phyloP scores from a whole-genome alignment of 2,888 invertebrate genomes.

The Lepidonotus clava region DNA sequence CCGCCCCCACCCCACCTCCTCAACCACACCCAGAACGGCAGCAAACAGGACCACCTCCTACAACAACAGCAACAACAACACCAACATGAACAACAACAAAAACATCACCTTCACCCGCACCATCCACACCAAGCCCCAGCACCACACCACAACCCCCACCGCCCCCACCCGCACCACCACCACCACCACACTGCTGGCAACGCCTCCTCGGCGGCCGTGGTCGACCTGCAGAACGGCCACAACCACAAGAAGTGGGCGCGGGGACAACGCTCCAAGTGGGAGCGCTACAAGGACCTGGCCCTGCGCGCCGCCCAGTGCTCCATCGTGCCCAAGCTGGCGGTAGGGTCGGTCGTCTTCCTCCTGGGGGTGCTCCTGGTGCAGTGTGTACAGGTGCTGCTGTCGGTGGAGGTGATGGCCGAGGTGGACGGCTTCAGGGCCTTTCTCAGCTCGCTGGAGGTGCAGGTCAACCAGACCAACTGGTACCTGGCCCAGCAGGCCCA shows the following conservation, averaged over 20 bases:
- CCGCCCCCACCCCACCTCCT: slow-evolving; percentile 36
- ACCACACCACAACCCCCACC: neutral
- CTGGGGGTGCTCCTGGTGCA: slow-evolving; percentile 26
- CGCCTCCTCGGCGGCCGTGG: neutral
- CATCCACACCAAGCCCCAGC: neutral
- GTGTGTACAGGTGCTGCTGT: slow-evolving; percentile 38
- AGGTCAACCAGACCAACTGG: slow-evolving; percentile 67
- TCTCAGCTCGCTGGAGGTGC: slow-evolving; percentile 63
- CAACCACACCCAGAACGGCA: slow-evolving; percentile 46
- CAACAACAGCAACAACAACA: too few species aligned
- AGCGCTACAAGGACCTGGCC: neutral
- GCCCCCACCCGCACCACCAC: neutral
- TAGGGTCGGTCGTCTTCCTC: slow-evolving; percentile 29
- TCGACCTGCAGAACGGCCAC: slow-evolving; percentile 8
- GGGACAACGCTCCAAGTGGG: neutral
- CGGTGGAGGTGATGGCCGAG: slow-evolving; percentile 53
- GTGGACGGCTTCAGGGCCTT: slow-evolving; percentile 59
- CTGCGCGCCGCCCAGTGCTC: slow-evolving; percentile 9
- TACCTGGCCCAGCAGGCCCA: slow-evolving; percentile 68
- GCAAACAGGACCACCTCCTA: slow-evolving; percentile 32
- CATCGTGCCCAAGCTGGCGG: slow-evolving; percentile 42
- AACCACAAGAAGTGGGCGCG: neutral
- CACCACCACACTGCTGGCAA: neutral
- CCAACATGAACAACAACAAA: too few species aligned
- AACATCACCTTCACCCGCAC: neutral